Evolutionary conservation across 1,140 invertebrate species (phyloP), one percentile per base, ranked within the genome.

Genomic region (Dreissena rostriformis): DNA sequence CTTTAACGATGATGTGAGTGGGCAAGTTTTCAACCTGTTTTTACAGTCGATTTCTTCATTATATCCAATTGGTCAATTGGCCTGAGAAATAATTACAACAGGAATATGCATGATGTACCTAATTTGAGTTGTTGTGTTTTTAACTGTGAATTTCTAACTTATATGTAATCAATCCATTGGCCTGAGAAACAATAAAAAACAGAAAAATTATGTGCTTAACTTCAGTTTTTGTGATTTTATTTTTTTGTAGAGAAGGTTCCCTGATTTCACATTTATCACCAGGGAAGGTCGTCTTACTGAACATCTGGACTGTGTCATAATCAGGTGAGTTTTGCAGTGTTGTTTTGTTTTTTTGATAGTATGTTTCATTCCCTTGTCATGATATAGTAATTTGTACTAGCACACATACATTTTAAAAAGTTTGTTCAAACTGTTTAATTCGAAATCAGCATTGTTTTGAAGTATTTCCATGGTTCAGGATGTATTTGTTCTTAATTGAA

Each of bases 241-340:
- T 71, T 77, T 92, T 93, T 24, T n/a, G n/a, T 85, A 96, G 94
- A 95, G 98, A 89, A 95, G 98, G 86, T 99, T 99, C 94, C 99
- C 99, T 0, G 99, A 99, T 94, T 99, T 99, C 92, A 97, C 97
- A 0, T 95, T 98, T 90, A 98, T 99, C 78, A 94, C 93, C 29
- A 96, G 96, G 5, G 96, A 93, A 67, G 98, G 97, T 10, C 96
- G 97, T 0, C 95, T 99, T 17, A 99, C 97, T 19, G 97, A 97
- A 88, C 96, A 97, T 91, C 96, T 99, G 51, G 98, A 99, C 93
- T 99, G 98, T 94, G 98, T 99, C 22, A 99, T 99, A 61, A 99
- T 99, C 84, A 98, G 92, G 93, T 39, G 39, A 8, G 39, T 2
- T 2, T 39, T 39, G 39, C 26, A 19, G 66, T 12, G 15, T 39